phyloP scores from a whole-genome alignment of 37 sponge, comb jelly and placozoan genomes.

The Beroe ovata region DNA sequence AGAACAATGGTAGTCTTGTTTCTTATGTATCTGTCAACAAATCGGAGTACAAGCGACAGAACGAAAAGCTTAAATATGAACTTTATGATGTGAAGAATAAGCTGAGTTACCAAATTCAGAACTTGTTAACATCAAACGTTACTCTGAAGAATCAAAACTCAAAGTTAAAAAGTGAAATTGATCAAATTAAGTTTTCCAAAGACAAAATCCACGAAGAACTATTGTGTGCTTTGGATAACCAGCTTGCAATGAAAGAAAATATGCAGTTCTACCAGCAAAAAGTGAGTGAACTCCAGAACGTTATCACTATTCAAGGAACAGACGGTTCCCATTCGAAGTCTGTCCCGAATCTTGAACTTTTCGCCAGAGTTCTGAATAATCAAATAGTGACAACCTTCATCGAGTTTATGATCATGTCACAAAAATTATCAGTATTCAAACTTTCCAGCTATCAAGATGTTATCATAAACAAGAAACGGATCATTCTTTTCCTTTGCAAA shows the following conservation, averaged over 20 bases:
- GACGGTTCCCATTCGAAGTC: neutral
- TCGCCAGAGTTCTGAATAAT: neutral
- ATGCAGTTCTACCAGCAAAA: constrained; percentile 24
- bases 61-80: constrained; percentile 55
- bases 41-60: constrained; percentile 55
- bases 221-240: constrained; percentile 25
- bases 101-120: constrained; percentile 55
- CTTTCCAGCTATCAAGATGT: neutral
- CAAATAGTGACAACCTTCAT: constrained; percentile 20
- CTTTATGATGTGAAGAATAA: constrained; percentile 32
- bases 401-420: constrained; percentile 2
- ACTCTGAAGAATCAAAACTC: constrained; percentile 38
- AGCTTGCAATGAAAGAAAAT: constrained; percentile 62
- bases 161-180: constrained; percentile 26
- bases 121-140: constrained; percentile 21
- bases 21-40: constrained; percentile 55
- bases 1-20: constrained; percentile 54
- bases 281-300: constrained; percentile 16
- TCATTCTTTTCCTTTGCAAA: neutral
- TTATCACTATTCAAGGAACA: constrained; percentile 7
- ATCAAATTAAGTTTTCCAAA: neutral
- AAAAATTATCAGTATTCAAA: neutral
- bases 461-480: neutral
- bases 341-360: neutral
- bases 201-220: constrained; percentile 51